A percentile compares a stretch with the other conserved stretches of the same genome.
phyloP scores from a whole-genome alignment of 2,113 vertebrate genomes.

The Antechinus stuartii region DNA sequence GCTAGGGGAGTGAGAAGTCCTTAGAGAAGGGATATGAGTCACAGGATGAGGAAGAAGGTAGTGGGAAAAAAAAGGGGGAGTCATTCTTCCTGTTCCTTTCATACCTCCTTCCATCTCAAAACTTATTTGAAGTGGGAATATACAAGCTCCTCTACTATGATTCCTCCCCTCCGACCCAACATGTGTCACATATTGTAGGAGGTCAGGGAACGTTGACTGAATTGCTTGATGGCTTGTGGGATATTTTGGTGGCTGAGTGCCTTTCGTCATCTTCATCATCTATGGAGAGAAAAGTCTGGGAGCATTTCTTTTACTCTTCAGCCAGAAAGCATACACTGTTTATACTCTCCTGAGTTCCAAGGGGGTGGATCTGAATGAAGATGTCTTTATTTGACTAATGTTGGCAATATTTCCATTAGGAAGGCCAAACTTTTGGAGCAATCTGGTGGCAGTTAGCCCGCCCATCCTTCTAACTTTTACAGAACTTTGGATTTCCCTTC shows the following conservation, averaged over 20 bases:
- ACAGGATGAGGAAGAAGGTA: conserved; percentile 2
- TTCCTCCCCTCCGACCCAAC: background rate
- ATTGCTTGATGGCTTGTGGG: background rate
- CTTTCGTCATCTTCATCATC: background rate
- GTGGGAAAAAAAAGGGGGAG: background rate
- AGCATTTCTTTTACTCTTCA: conserved; percentile 12
- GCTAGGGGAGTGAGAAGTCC: background rate
- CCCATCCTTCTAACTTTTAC: background rate
- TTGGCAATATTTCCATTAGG: conserved; percentile 19
- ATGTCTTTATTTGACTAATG: conserved; percentile 4
- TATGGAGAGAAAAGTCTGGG: background rate
- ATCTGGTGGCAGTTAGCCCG: background rate
- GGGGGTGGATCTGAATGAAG: conserved; percentile 19
- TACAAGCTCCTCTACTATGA: background rate
- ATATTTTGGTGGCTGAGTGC: background rate
- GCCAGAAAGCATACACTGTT: background rate
- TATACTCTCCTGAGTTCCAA: background rate
- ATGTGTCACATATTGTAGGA: background rate
- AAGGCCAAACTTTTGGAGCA: background rate
- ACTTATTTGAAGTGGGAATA: background rate
- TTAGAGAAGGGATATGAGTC: background rate
- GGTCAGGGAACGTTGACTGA: background rate
- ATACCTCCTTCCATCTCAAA: background rate
- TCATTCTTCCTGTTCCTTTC: background rate
- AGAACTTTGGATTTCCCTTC: background rate